Evolutionary conservation across 1,140 invertebrate species (phyloP).

Genomic region (Planococcus citri): DNA sequence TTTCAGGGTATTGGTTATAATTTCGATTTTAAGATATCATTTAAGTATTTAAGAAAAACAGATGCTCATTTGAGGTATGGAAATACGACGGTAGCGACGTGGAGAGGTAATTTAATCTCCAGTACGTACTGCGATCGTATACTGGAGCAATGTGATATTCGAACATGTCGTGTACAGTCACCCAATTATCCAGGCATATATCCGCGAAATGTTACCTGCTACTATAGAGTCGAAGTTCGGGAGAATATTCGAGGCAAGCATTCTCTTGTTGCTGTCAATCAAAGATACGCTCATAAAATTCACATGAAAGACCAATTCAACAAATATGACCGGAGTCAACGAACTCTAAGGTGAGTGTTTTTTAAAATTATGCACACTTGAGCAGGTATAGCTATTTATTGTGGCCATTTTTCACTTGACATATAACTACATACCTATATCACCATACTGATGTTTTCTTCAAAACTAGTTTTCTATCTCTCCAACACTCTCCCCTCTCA

Average conservation of each 20-base stretch:
- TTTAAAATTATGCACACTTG: too few relatives aligned
- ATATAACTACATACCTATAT: too few relatives aligned
- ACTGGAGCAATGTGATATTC: conserved; percentile 51
- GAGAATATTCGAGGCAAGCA: conserved; percentile 56
- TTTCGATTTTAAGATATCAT: conserved; percentile 69
- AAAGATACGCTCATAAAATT: conserved; percentile 60
- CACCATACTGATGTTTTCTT: too few relatives aligned
- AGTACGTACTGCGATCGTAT: conserved; percentile 66
- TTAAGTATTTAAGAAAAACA: conserved; percentile 60
- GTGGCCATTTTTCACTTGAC: too few relatives aligned
- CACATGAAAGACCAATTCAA: conserved; percentile 65
- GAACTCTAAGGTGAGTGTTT: conserved; percentile 50
- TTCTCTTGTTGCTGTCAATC: conserved; percentile 55
- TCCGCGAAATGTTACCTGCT: conserved; percentile 69
- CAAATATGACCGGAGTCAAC: conserved; percentile 59
- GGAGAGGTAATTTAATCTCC: conserved; percentile 52
- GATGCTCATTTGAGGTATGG: conserved; percentile 64
- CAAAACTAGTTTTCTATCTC: too few relatives aligned
- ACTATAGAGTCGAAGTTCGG: conserved; percentile 58
- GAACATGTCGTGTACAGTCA: conserved; percentile 58
- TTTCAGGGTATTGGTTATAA: conserved; percentile 59
- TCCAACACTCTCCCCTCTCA: too few relatives aligned
- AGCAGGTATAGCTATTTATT: too few relatives aligned
- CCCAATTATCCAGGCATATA: conserved; percentile 78
- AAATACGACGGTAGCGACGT: conserved; percentile 52